Conservation (phyloP, 2,797 vertebrate genomes). For the Phyllotis vaccarum region DNA sequence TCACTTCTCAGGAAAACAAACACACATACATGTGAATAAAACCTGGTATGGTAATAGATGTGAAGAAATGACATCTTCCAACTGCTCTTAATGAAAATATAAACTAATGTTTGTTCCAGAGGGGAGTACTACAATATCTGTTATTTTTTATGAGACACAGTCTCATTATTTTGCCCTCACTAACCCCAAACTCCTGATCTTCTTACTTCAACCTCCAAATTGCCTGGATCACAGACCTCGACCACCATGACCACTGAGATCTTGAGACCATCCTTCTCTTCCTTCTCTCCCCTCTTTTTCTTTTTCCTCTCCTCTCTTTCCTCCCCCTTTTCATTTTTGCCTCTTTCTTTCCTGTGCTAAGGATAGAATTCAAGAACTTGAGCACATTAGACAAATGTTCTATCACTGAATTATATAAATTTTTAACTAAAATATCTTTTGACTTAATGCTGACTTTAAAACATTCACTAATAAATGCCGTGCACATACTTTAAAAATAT, state of each 20-base stretch:
- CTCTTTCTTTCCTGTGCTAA: not conserved
- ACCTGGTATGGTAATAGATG: not conserved
- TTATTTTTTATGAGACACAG: not conserved
- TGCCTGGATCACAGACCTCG: not conserved
- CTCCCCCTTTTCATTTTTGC: not conserved
- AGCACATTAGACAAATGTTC: not conserved
- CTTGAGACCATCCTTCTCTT: not conserved
- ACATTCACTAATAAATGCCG: not conserved
- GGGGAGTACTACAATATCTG: not conserved
- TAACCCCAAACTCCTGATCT: not conserved
- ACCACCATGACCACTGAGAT: not conserved
- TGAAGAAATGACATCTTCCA: not conserved
- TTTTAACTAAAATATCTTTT: constrained; percentile 47
- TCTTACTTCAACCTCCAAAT: not conserved
- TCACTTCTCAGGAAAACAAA: not conserved
- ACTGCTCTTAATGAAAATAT: not conserved
- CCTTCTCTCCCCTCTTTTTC: not conserved
- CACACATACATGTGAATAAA: not conserved
- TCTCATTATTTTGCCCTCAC: not conserved
- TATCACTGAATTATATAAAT: not conserved
- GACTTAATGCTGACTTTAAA: not conserved
- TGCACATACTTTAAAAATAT: not conserved
- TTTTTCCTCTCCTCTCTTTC: not conserved
- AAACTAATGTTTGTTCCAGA: not conserved
- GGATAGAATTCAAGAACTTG: not conserved